These are phyloP conservation scores for Entomyzon cyanotis DNA, from an alignment of 2,113 vertebrate species.

Conservation along the genomic window DNA sequence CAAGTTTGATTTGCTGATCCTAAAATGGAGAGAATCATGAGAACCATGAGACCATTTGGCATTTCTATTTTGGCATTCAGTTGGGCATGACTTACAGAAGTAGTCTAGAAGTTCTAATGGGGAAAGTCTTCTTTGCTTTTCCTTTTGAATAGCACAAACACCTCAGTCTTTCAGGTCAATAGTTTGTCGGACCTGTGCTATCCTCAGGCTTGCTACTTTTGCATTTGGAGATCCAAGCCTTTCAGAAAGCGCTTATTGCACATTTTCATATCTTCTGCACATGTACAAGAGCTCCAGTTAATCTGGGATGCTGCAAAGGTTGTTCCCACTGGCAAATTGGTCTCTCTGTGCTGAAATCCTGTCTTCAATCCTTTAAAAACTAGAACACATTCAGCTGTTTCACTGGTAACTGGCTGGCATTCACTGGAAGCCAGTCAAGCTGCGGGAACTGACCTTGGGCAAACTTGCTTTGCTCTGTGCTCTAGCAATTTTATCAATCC, in stretches of 20 bases:
- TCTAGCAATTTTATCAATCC: neutral
- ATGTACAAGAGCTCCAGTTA: neutral
- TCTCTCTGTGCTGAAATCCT: neutral
- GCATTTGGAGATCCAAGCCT: neutral
- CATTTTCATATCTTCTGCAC: neutral
- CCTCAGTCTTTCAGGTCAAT: neutral
- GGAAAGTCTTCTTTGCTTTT: neutral
- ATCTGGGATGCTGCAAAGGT: neutral
- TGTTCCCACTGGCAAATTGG: neutral
- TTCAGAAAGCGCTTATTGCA: neutral
- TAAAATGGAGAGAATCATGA: neutral
- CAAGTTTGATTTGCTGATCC: neutral
- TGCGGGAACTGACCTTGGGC: neutral
- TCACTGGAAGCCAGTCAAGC: neutral
- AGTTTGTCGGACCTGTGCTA: neutral
- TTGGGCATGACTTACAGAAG: neutral
- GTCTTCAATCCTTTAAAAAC: neutral
- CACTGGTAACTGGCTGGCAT: neutral
- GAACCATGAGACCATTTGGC: neutral
- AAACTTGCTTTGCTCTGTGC: neutral
- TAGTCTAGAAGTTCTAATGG: neutral
- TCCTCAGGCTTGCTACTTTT: neutral
- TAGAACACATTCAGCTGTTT: neutral
- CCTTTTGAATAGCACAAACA: neutral
- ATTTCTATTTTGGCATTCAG: neutral